Conservation (phyloP, 2,797 vertebrate species). For the Bryconaethiops microstoma region DNA sequence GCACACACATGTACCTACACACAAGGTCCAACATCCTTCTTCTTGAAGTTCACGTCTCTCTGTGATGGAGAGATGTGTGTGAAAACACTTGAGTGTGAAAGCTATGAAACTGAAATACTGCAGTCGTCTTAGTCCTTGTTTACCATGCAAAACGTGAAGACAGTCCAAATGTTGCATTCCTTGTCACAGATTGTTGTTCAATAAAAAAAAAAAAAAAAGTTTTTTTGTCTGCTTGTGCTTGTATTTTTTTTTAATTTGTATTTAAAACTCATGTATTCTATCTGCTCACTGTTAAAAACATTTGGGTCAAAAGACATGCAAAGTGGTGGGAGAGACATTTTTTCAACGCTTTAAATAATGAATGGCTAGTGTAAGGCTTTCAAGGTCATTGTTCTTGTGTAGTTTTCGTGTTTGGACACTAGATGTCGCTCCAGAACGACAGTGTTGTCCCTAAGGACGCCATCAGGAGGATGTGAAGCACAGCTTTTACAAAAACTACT, state of each 20-base stretch:
- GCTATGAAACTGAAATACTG: conserved; percentile 39
- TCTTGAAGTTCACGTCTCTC: conserved; percentile 45
- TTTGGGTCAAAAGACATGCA: neutral
- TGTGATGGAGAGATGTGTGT: conserved; percentile 57
- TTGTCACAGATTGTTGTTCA: conserved; percentile 79
- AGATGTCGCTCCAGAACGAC: conserved; percentile 70
- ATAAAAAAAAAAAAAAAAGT: conserved; percentile 78
- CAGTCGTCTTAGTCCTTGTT: conserved; percentile 65
- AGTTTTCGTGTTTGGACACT: conserved; percentile 57
- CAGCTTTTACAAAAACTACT: neutral
- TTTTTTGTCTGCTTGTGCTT: conserved; percentile 44
- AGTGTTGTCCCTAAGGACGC: conserved; percentile 25
- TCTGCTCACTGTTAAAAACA: conserved; percentile 5
- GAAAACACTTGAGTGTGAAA: conserved; percentile 55
- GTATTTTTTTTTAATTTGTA: neutral
- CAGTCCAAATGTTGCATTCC: conserved; percentile 65
- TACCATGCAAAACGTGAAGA: conserved; percentile 63
- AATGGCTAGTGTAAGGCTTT: neutral
- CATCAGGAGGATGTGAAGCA: neutral
- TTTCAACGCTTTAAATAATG: neutral
- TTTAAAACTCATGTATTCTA: neutral
- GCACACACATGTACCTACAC: conserved; percentile 1
- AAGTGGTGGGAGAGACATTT: neutral
- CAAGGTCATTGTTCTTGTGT: conserved; percentile 41
- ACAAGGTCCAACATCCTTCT: conserved; percentile 42